phyloP scores from a whole-genome alignment of 2,113 vertebrate species.

The Himantopus leucocephalus region DNA sequence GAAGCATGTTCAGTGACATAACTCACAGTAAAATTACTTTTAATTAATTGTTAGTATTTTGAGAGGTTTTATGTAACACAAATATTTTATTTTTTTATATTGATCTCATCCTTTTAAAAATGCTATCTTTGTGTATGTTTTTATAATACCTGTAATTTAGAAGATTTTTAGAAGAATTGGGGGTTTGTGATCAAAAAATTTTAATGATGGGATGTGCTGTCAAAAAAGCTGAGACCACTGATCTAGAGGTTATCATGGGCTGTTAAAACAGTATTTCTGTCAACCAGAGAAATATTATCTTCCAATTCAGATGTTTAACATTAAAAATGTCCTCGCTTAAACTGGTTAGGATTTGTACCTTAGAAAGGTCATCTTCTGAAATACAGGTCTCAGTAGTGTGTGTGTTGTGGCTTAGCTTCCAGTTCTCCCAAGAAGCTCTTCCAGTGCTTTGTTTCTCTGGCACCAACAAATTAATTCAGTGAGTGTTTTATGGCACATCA shows the following conservation, averaged over 20 bases:
- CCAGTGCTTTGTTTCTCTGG: background rate
- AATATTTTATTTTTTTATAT: too few species aligned
- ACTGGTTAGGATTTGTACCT: background rate
- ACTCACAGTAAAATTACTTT: too few species aligned
- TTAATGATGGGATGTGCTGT: background rate
- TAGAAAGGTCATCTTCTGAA: background rate
- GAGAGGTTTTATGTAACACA: background rate
- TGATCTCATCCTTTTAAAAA: too few species aligned
- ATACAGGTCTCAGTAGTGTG: background rate
- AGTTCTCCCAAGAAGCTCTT: background rate
- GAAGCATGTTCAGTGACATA: too few species aligned
- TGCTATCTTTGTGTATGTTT: too few species aligned
- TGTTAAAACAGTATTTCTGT: background rate
- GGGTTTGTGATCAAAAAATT: too few species aligned
- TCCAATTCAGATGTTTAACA: background rate
- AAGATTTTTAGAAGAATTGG: too few species aligned
- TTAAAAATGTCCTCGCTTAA: background rate
- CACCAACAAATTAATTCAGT: background rate
- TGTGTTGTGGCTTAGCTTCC: background rate
- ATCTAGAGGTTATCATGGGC: background rate
- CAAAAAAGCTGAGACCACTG: background rate
- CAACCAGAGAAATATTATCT: background rate
- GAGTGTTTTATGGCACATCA: background rate
- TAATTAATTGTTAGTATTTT: background rate
- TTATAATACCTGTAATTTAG: too few species aligned